Base-by-base conservation (phyloP, 2,888 invertebrate species). In the Polia nebulosa region DNA sequence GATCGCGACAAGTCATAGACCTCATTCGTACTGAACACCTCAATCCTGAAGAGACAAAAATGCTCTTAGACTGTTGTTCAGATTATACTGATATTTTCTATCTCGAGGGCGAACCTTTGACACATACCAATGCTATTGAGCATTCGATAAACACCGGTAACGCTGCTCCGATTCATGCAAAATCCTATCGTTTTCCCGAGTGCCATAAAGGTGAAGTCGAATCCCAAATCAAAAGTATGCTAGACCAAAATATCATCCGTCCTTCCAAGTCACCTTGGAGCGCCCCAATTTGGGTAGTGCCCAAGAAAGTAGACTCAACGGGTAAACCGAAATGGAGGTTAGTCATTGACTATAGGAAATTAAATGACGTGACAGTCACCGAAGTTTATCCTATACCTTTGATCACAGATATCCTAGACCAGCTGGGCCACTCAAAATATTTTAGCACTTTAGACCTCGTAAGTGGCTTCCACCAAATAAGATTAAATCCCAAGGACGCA, bases 361-460 rank as follows among this genome's bases (percentile, higher is more conserved):
- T 56, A n/a, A 41, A 56, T 6, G 56, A 56, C 13, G 56, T 56
- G 56, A 56, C 56, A 5, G 56, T 56, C 20, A 41, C 56, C 41
- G 56, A 56, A 25, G 55, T 55, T 55, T 55, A 55, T 36, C 55
- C 39, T 39, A 53, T 53, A 1, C 53, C 53, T 53, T 53, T 53
- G n/a, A 55, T 55, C n/a, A 55, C 55, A 15, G 55, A 55, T 56
- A 56, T 56, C 5, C 39, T 56, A 2, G 56, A 56, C n/a, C 41
- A 56, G 20, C n/a, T 56, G n/a, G 56, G 56, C 20, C 41, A 41
- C 20, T 56, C 41, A 22, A 56, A 56, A 56, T 56, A 56, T 20
- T 56, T 56, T n/a, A 56, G 20, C 20, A 56, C 56, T 15, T n/a
- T 56, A 0, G 55, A 55, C 25, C 55, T 55, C 17, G 55, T 55